Evolutionary conservation across 2,888 invertebrate genomes (phyloP), one percentile per base, ranked within the genome.

Genomic region (Alloplasta piceator): DNA sequence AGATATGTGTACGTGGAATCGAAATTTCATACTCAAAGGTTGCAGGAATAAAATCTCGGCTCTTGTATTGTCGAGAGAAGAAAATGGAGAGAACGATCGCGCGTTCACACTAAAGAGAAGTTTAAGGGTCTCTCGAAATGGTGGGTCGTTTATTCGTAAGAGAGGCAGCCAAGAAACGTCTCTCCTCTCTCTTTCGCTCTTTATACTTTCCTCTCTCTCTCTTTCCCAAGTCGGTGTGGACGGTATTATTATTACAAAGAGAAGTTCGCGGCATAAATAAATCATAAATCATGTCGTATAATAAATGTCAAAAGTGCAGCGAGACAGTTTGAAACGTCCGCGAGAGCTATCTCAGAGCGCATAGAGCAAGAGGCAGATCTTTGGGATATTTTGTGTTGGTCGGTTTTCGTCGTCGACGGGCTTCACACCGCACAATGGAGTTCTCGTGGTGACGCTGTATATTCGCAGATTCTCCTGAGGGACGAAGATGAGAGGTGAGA

Each of bases 241-340:
- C 78, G 81, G 82, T 86, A 88, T 89, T 90, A 88, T 89, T 89
- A 90, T 91, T 89, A 88, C 89, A 87, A 89, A 90, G 91, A 89
- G 87, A 85, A 88, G 89, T 86, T 83, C 82, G 86, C 78, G 89
- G 90, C 90, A 91, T 90, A 91, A 91, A 91, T 90, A 91, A 91
- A 90, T 85, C 90, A 87, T 91, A 91, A 91, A 91, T 91, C 91
- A 90, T 76, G 82, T 77, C 78, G 82, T 85, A 86, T 87, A 90
- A 85, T 91, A 91, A 91, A 91, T 82, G 89, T 90, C 88, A 83
- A 88, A 87, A 89, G 87, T 71, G 86, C 87, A 86, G 86, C 85
- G 87, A 88, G 90, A 90, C 88, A 89, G 86, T 90, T 90, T 85
- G 84, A 86, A 85, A 83, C 84, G 85, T 83, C 84, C 83, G 85